Conservation (phyloP, 2,888 invertebrate genomes). For the Andrena minutula region DNA sequence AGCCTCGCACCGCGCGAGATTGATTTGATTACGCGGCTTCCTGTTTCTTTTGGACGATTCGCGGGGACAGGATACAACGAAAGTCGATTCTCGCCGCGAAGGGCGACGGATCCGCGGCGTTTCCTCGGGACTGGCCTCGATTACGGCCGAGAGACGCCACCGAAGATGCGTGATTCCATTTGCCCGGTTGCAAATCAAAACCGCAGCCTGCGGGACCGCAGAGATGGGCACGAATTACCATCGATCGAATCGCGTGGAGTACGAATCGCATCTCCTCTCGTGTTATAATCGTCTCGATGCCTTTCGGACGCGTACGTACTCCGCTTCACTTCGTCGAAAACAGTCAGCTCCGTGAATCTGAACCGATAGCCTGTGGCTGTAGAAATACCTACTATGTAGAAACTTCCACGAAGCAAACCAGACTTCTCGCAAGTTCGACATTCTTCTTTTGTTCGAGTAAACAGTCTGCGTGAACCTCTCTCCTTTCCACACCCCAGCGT, state of each 20-base stretch:
- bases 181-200: conserved; percentile 76
- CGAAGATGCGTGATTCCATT: conserved; percentile 76
- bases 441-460: conserved; percentile 20
- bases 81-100: conserved; percentile 21
- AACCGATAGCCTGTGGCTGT: not conserved
- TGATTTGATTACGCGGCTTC: conserved; percentile 73
- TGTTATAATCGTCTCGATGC: conserved; percentile 60
- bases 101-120: conserved; percentile 38
- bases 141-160: conserved; percentile 53
- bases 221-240: conserved; percentile 65
- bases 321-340: conserved; percentile 7
- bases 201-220: conserved; percentile 72
- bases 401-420: not conserved
- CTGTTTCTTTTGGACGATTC: conserved; percentile 62
- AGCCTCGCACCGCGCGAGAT: conserved; percentile 49
- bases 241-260: conserved; percentile 60
- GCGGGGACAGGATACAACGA: conserved; percentile 49
- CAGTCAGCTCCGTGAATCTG: not conserved
- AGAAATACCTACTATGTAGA: not conserved
- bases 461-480: conserved; percentile 15
- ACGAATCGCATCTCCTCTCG: conserved; percentile 47
- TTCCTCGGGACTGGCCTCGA: conserved; percentile 49
- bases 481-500: conserved; percentile 39
- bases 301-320: not conserved
- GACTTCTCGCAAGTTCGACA: conserved; percentile 7